phyloP scores from a whole-genome alignment of 2,113 vertebrate species.

The Corvus hawaiiensis region DNA sequence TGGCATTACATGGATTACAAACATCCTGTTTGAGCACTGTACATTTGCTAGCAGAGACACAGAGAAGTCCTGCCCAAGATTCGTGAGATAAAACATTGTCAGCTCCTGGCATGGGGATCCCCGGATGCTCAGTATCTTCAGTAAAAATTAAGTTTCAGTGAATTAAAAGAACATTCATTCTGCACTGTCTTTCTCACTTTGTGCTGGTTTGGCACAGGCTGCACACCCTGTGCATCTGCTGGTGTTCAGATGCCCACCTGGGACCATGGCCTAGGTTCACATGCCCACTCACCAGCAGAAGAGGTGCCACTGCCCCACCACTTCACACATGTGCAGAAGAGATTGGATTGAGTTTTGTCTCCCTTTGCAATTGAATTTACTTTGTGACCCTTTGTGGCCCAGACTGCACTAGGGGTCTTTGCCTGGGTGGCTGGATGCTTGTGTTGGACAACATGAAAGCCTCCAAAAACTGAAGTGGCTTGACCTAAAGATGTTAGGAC shows the following conservation, averaged over 20 bases:
- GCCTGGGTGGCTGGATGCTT: not conserved
- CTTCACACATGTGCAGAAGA: not conserved
- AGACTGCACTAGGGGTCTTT: not conserved
- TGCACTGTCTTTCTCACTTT: not conserved
- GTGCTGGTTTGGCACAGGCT: not conserved
- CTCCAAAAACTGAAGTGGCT: not conserved
- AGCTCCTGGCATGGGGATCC: not conserved
- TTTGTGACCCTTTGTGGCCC: not conserved
- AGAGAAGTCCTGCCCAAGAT: not conserved
- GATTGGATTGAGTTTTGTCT: not conserved
- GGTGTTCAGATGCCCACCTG: not conserved
- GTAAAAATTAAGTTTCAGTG: not conserved
- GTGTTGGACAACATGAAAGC: not conserved
- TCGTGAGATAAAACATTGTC: not conserved
- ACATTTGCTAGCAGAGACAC: not conserved
- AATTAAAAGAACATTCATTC: not conserved
- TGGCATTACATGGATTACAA: not conserved
- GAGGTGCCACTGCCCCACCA: not conserved
- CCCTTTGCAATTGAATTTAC: not conserved
- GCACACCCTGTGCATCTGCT: not conserved
- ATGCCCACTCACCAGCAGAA: fast-evolving
- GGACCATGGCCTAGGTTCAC: not conserved
- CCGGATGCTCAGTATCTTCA: not conserved
- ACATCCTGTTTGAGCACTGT: not conserved
- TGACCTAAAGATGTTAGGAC: not conserved